Evolutionary conservation across 2,113 vertebrate species (phyloP), one percentile per base, ranked within the genome.

Genomic region (Malurus alboscapulatus): DNA sequence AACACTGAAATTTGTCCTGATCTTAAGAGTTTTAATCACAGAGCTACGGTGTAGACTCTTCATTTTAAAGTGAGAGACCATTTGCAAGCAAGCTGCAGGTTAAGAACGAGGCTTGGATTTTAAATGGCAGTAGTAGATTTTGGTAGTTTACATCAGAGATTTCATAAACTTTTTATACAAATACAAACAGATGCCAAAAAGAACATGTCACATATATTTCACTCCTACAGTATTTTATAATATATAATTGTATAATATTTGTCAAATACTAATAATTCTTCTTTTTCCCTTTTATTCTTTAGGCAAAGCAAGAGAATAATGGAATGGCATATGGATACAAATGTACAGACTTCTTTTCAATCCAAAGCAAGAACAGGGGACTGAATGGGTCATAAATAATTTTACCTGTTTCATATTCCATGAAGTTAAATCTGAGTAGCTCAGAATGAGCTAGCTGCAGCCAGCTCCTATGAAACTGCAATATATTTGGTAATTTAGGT

Each of bases 381-480:
- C 20, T 57, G 84, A 95, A 90, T 6, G 51, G 84, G 77, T 47
- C 91, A 91, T 96, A 97, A 98, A 97, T 97, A 96, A 97, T 95
- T 96, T 95, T 79, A 94, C 83, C 95, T 96, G 69, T 93, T 97
- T 90, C 92, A 93, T 97, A 97, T 97, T 97, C 97, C 79, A 88
- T 63, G 34, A 95, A 94, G 87, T 81, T 95, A 96, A 95, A 96
- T 93, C 96, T 89, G 58, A 92, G 90, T 79, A 84, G 63, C 78
- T 95, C 78, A 93, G 73, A 97, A 88, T 71, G 54, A 95, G 83
- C 76, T 89, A 63, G 68, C 57, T 93, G 61, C 74, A 86, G 69
- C 55, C 87, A 59, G 85, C 73, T 92, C 12, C 66, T 36, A 51
- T 36, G 61, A 96, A 97, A 95, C 38, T 77, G 77, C 87, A 97